Base-by-base conservation (phyloP, 2,888 invertebrate species). In the Rhorus exstirpatorius region DNA sequence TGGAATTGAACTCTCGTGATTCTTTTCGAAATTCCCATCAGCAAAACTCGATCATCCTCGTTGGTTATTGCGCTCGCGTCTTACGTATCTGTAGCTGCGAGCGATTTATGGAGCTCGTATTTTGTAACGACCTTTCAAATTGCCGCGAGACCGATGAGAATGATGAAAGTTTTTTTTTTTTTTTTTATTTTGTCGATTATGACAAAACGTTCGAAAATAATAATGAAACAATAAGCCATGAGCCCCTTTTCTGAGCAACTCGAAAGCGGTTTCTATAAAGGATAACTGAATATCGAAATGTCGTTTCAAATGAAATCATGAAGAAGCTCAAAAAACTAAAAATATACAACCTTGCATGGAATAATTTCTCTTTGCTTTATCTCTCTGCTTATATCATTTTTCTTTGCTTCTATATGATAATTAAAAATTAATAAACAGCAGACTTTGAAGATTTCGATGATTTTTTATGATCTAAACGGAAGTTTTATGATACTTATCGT, bases 1-100 rank as follows among this genome's bases (percentile, higher is more conserved):
- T 53, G 58, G 41, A 60, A 71, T 77, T 71, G 67, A 82, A 51
- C 53, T 17, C 63, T 60, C 49, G 44, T 10, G 67, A 24, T 14
- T 41, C 12, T n/a, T 10, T 12, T 67, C 67, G n/a, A 65, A 67
- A 76, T 21, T 14, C 55, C 35, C 46, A 51, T 61, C 35, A n/a
- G 21, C 12, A 26, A 14, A 31, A 51, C 6, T 51, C 35, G 24
- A 21, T 55, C 26, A 10, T 71, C 58, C 72, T 44, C 31, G 21
- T 49, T n/a, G 19, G 7, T 53, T 53, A 51, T 38, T 38, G 51
- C 61, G 38, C 17, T 51, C 41, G 1, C 7, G 19, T 44, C 44
- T 55, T 65, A 65, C 1, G 70, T 17, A 38, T n/a, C 7, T 2
- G 0, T 17, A 14, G 6, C 1, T 24, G 24, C 41, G 24, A 26